Evolutionary conservation across 2,113 vertebrate genomes (phyloP).

Genomic region (Patagioenas fasciata): DNA sequence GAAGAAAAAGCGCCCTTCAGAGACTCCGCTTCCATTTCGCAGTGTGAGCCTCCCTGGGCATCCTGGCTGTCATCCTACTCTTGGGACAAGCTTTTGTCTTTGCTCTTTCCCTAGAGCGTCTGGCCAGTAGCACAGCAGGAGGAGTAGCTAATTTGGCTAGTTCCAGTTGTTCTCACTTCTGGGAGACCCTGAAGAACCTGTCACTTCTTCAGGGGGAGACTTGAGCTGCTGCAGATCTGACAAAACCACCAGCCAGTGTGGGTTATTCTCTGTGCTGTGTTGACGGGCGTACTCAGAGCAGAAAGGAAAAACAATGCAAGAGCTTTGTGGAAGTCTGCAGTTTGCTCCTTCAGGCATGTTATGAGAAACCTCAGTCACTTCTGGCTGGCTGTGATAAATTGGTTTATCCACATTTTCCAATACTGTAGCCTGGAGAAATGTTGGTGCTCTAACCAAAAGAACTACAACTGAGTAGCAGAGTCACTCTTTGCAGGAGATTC

Average conservation of each 20-base stretch:
- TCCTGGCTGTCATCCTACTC: neutral
- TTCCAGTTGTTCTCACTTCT: neutral
- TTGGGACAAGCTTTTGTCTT: neutral
- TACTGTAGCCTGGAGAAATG: neutral
- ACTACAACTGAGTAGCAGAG: neutral
- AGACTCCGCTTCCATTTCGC: neutral
- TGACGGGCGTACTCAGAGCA: neutral
- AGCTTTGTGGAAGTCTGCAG: neutral
- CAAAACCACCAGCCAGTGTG: neutral
- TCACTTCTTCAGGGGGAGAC: neutral
- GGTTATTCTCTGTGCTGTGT: neutral
- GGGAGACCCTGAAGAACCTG: neutral
- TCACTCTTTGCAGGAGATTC: neutral
- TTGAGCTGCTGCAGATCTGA: neutral
- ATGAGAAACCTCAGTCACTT: neutral
- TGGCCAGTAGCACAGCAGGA: neutral
- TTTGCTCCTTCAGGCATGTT: neutral
- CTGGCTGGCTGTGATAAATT: neutral
- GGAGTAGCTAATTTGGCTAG: neutral
- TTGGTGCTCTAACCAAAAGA: neutral
- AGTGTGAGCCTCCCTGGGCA: neutral
- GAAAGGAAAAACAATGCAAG: neutral
- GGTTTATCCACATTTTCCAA: neutral
- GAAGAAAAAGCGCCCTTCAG: neutral
- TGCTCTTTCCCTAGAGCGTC: neutral